These are phyloP conservation scores for Azorinus chamasolen DNA, from an alignment of 2,888 invertebrate genomes.

Conservation along the genomic window DNA sequence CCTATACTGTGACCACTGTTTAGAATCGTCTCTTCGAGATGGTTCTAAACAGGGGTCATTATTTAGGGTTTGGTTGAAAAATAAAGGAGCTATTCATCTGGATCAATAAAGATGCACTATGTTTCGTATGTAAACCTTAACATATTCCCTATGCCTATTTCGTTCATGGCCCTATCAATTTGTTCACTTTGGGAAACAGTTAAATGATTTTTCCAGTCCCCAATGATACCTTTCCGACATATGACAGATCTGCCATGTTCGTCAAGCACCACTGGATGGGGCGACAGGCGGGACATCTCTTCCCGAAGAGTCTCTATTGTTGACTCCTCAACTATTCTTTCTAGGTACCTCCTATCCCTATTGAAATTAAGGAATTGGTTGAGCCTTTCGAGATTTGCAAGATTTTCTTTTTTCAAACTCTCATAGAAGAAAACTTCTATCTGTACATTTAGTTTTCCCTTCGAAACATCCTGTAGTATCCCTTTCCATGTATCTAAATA, in stretches of 20 bases:
- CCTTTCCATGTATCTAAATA: background rate
- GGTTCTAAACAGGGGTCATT: too few relatives aligned
- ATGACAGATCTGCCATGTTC: background rate
- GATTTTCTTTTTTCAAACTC: background rate
- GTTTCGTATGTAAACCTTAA: background rate
- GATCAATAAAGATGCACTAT: too few relatives aligned
- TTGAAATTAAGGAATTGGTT: background rate
- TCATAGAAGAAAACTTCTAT: constrained; percentile 7
- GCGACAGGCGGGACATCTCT: background rate
- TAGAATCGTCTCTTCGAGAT: too few relatives aligned
- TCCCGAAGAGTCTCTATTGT: background rate
- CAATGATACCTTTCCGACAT: constrained; percentile 89
- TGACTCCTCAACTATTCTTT: background rate
- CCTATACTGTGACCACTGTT: too few relatives aligned
- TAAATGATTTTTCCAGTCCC: constrained; percentile 94
- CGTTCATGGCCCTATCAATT: constrained; percentile 89
- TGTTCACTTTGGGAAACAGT: constrained; percentile 90
- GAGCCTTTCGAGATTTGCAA: background rate
- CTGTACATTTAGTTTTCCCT: background rate
- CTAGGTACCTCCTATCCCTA: background rate
- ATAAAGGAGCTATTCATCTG: too few relatives aligned
- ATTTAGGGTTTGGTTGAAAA: too few relatives aligned
- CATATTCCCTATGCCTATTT: constrained; percentile 61
- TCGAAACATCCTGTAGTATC: background rate
- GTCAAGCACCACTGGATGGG: background rate